Base-by-base conservation (phyloP, 2,113 vertebrate genomes). In the Xiphorhynchus elegans region DNA sequence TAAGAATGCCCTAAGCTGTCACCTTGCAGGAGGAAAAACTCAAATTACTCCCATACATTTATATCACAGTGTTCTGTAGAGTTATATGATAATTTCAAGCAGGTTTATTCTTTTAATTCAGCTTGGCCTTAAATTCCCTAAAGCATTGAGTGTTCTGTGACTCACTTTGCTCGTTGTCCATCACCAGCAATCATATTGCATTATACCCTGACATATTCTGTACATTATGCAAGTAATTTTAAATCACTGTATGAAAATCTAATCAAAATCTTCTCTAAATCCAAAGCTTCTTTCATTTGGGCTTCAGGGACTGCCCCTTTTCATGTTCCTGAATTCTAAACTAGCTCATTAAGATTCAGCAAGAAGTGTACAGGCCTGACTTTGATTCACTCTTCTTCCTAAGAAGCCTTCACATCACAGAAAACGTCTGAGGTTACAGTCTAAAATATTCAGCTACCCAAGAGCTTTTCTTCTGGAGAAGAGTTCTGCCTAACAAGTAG, bases 261-360 rank as follows among this genome's bases (percentile, higher is more conserved):
- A 67, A 92, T 93, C 39, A 90, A 88, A 95, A 88, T 90, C 39
- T 92, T 88, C 72, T 89, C 47, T 78, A 89, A 95, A 70, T 75
- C 47, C 80, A 95, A 89, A 92, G 16, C 44, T 70, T 5, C 60
- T 95, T 93, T 95, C 47, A 59, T 92, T 70, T 85, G 58, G 75
- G 20, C 95, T 95, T 92, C 69, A 64, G 94, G 76, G 80, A 89
- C 73, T 67, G 64, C 60, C 64, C 64, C 59, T 86, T 86, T 89
- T 84, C 35, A 67, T 81, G 83, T 90, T 92, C 42, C 56, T 59
- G 35, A 89, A 89, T 84, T 90, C 68, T 50, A 47, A 88, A 80
- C 81, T 66, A 59, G 24, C 47, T 95, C 37, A 60, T 95, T 93
- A 89, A 77, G 52, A 93, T 92, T 92, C 94, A 86, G 24, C 24